Evolutionary conservation across 2,797 vertebrate species (phyloP).

Genomic region (Ibycter americanus): DNA sequence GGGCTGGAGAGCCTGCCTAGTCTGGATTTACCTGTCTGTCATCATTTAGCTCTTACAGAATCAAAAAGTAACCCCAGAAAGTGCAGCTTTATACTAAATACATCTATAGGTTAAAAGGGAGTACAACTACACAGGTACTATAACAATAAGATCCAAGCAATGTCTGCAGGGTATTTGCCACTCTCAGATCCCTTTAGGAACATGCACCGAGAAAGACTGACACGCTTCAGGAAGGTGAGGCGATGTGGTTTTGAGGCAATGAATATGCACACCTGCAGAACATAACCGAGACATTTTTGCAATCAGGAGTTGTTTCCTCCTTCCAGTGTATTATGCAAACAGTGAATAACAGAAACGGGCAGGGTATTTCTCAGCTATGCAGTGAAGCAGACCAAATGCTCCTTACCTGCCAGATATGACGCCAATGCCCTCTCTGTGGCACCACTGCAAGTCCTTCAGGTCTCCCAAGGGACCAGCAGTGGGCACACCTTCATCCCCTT

Average conservation of each 20-base stretch:
- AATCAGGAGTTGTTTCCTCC: neutral
- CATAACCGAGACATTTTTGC: neutral
- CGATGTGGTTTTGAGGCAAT: constrained; percentile 14
- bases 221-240: neutral
- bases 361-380: neutral
- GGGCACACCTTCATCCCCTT: neutral
- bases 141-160: neutral
- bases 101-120: neutral
- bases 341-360: neutral
- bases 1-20: neutral
- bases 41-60: neutral
- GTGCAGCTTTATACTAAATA: neutral
- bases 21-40: neutral
- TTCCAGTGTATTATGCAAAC: neutral
- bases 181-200: neutral
- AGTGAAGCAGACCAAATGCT: neutral
- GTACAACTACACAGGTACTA: neutral
- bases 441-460: neutral
- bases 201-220: neutral
- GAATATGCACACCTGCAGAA: neutral
- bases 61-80: neutral
- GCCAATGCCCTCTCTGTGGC: neutral
- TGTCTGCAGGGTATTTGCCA: neutral
- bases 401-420: neutral
- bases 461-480: neutral